These are phyloP conservation scores for Xiphorhynchus elegans DNA, from an alignment of 2,113 vertebrate genomes.

Conservation along the genomic window DNA sequence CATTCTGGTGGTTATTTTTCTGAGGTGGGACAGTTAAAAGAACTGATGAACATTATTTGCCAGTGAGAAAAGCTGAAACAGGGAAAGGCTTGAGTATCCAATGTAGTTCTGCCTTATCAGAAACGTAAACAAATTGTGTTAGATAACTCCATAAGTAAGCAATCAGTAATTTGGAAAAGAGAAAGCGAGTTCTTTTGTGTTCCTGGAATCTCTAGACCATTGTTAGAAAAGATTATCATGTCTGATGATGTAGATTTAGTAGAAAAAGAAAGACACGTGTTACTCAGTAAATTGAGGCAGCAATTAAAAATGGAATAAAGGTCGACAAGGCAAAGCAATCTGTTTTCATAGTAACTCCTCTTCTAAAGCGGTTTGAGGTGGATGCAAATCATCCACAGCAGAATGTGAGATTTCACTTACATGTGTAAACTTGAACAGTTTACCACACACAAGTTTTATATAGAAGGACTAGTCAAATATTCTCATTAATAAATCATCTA, in stretches of 20 bases:
- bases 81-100: neutral
- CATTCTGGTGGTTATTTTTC: neutral
- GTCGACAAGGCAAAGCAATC: neutral
- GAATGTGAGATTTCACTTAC: neutral
- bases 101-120: neutral
- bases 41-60: neutral
- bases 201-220: neutral
- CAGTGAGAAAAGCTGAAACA: neutral
- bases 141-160: neutral
- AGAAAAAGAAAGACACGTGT: neutral
- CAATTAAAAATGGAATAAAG: conserved; percentile 6
- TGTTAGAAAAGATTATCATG: neutral
- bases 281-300: neutral
- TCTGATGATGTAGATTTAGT: neutral
- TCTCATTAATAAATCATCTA: neutral
- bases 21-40: neutral
- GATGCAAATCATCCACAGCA: neutral
- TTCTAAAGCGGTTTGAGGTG: neutral
- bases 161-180: neutral
- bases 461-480: neutral
- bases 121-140: neutral
- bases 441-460: neutral
- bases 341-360: neutral
- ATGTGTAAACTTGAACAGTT: neutral
- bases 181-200: neutral